A percentile compares a stretch with the other conserved stretches of the same genome.
phyloP scores from a whole-genome alignment of 2,797 vertebrate species.

The Anabas testudineus region DNA sequence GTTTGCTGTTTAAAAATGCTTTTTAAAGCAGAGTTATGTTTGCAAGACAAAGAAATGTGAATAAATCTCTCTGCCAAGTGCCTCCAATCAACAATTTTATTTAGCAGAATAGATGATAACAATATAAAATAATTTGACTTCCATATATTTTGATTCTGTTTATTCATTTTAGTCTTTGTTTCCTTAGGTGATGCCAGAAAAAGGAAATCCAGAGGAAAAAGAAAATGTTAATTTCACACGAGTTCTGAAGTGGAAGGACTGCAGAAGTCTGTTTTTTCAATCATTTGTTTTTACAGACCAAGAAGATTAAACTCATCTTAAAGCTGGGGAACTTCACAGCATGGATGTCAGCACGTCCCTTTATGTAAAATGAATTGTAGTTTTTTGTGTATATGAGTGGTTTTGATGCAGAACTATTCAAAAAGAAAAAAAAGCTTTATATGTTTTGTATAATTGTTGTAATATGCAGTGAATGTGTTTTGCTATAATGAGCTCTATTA shows the following conservation, averaged over 20 bases:
- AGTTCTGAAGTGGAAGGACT: constrained; percentile 53
- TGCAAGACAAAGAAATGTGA: not conserved
- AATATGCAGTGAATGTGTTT: constrained; percentile 65
- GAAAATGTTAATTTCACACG: constrained; percentile 72
- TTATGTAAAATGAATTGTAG: constrained; percentile 62
- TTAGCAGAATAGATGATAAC: not conserved
- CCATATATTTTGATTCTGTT: constrained; percentile 4
- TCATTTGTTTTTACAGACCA: constrained; percentile 22
- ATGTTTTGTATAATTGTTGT: constrained; percentile 73
- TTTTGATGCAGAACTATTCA: constrained; percentile 42
- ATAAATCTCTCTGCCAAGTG: not conserved
- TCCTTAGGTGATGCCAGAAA: constrained; percentile 79
- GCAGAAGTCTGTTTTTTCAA: constrained; percentile 30
- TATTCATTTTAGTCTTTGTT: constrained; percentile 68
- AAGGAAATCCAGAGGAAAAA: constrained; percentile 80
- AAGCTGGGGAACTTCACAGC: constrained; percentile 35
- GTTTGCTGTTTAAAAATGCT: constrained; percentile 5
- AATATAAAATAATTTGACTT: constrained; percentile 37
- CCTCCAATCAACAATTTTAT: not conserved
- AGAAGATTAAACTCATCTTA: constrained; percentile 6
- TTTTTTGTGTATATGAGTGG: constrained; percentile 37
- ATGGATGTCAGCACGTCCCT: constrained; percentile 58
- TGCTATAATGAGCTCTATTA: constrained; percentile 41
- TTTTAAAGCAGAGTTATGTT: constrained; percentile 16
- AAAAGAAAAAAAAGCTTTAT: constrained; percentile 60